Evolutionary conservation across 2,888 invertebrate genomes (phyloP).

Genomic region (Caenorhabditis uteleia): DNA sequence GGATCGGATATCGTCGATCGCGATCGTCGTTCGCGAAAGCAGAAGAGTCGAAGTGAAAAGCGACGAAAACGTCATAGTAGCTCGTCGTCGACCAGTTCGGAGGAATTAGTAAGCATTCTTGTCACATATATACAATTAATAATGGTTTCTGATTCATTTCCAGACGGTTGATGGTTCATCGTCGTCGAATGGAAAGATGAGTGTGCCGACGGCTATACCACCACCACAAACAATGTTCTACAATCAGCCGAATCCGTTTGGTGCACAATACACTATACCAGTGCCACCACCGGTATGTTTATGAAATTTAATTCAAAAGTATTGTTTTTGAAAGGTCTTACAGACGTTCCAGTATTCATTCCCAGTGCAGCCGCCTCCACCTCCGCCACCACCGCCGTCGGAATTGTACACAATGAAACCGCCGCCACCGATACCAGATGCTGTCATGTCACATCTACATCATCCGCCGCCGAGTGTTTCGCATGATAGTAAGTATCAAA

Average conservation of each 20-base stretch:
- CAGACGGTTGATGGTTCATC: conserved; percentile 10
- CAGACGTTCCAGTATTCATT: background rate
- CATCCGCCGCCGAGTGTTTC: background rate
- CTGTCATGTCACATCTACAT: background rate
- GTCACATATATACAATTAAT: background rate
- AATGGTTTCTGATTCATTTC: conserved; percentile 1
- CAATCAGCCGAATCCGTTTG: background rate
- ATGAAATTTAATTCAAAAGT: background rate
- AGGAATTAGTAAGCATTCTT: conserved; percentile 25
- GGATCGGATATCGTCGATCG: conserved; percentile 14
- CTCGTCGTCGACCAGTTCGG: conserved; percentile 40
- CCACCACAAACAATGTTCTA: conserved; percentile 15
- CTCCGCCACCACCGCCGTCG: background rate
- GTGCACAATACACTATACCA: background rate
- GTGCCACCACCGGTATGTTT: background rate
- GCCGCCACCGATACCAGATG: conserved; percentile 10
- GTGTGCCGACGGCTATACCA: conserved; percentile 13
- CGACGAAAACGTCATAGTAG: conserved; percentile 24
- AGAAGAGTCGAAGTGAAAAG: conserved; percentile 29
- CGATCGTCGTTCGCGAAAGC: conserved; percentile 11
- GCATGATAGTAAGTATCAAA: background rate
- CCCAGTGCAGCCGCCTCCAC: background rate
- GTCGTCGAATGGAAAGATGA: conserved; percentile 23
- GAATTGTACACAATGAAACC: conserved; percentile 1
- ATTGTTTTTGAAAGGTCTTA: background rate